phyloP scores from a whole-genome alignment of 2,113 vertebrate species.

The Cygnus atratus region DNA sequence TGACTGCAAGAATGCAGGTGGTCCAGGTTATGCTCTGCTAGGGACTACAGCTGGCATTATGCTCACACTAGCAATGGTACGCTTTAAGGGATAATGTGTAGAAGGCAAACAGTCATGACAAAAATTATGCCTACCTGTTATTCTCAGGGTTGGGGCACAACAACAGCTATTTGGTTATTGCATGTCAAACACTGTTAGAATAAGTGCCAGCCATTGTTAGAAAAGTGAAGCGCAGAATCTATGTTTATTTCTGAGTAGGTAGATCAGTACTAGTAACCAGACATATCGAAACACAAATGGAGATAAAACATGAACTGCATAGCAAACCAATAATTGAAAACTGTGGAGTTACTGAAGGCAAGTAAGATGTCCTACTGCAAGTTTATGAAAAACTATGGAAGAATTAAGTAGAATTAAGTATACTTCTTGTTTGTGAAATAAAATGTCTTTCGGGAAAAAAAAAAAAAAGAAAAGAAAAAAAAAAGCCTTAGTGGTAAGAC shows the following conservation, averaged over 20 bases:
- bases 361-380: not conserved
- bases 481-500: not conserved
- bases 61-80: not conserved
- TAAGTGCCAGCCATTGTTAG: not conserved
- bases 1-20: not conserved
- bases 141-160: not conserved
- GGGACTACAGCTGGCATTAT: not conserved
- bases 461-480: not conserved
- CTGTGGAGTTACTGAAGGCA: not conserved
- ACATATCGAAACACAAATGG: not conserved
- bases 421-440: not conserved
- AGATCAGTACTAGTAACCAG: not conserved
- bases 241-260: not conserved
- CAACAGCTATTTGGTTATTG: not conserved
- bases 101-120: not conserved
- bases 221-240: not conserved
- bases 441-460: not conserved
- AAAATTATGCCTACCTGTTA: not conserved
- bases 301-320: not conserved
- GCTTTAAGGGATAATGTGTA: rapidly evolving
- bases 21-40: not conserved
- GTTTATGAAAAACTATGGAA: not conserved
- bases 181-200: not conserved
- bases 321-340: not conserved
- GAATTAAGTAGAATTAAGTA: not conserved